phyloP scores from a whole-genome alignment of 2,797 vertebrate genomes.

The Phylloscopus collybita region DNA sequence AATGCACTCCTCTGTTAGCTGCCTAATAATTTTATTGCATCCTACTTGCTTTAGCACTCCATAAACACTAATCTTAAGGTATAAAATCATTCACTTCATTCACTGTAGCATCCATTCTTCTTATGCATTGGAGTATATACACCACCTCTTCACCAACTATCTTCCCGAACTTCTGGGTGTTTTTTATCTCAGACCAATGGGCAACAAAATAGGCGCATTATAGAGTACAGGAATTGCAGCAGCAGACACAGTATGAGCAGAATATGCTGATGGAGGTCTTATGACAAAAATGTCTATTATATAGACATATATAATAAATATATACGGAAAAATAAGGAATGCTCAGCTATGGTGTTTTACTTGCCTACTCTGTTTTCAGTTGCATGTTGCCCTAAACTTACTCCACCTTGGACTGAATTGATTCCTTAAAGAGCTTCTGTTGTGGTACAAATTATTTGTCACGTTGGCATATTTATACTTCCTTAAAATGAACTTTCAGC shows the following conservation, averaged over 20 bases:
- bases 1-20: neutral
- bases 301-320: no score
- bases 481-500: neutral
- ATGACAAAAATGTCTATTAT: neutral
- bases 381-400: neutral
- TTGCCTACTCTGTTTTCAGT: neutral
- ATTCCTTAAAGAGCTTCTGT: neutral
- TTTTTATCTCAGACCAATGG: neutral
- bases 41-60: neutral
- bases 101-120: neutral
- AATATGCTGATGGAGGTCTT: neutral
- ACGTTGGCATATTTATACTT: accelerated
- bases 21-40: neutral
- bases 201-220: neutral
- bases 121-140: neutral
- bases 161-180: neutral
- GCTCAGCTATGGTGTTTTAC: neutral
- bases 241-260: neutral
- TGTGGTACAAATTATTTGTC: neutral
- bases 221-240: neutral
- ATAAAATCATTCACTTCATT: neutral
- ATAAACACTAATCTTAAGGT: neutral
- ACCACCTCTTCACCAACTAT: neutral
- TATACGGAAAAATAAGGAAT: neutral
- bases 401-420: neutral